A percentile compares a stretch with the other conserved stretches of the same genome.
These are phyloP conservation scores for Murina feae DNA, from an alignment of 2,113 vertebrate species.

Conservation along the genomic window DNA sequence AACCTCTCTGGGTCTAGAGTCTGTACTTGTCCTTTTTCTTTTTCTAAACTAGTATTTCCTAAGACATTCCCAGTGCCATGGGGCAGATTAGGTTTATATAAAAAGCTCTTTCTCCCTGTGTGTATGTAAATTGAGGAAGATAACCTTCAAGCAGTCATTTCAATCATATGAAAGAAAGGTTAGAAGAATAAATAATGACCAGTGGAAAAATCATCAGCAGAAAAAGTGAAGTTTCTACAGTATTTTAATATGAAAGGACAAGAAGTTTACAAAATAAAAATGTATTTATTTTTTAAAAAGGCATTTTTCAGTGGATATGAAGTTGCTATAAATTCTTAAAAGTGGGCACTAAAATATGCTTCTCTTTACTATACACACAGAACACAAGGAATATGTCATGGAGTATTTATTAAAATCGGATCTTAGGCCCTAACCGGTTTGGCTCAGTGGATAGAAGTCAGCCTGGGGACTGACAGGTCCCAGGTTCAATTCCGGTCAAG, in stretches of 20 bases:
- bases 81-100: constrained; percentile 5
- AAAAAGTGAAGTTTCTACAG: background rate
- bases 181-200: constrained; percentile 24
- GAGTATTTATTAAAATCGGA: background rate
- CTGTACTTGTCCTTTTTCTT: constrained; percentile 55
- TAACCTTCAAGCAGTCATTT: constrained; percentile 23
- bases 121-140: background rate
- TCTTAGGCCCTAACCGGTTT: no score
- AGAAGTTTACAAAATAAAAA: background rate
- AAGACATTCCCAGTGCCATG: constrained; percentile 36
- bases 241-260: constrained; percentile 22
- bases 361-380: background rate
- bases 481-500: no score
- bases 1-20: constrained; percentile 46
- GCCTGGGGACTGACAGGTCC: no score
- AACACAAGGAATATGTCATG: background rate
- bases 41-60: constrained; percentile 38
- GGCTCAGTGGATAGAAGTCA: no score
- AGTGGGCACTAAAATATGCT: background rate
- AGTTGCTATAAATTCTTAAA: background rate
- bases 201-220: background rate
- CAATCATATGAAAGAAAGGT: constrained; percentile 11
- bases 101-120: background rate
- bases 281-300: background rate
- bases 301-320: background rate